Percentiles rank a stretch among this genome's conserved stretches.
phyloP scores from a whole-genome alignment of 2,797 vertebrate genomes.

The Molossus alvarezi region DNA sequence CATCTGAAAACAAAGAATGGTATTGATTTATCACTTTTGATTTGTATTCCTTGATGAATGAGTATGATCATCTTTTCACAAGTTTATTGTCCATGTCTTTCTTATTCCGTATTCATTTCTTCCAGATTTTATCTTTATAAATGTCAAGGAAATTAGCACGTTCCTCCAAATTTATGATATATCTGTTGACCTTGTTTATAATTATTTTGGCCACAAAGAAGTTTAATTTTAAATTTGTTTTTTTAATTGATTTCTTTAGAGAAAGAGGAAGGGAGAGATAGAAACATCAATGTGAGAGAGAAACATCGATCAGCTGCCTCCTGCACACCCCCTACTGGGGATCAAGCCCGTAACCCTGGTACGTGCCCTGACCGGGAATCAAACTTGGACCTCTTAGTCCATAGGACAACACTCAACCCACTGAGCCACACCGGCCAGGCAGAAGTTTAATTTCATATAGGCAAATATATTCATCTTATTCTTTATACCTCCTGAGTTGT shows the following conservation, averaged over 20 bases:
- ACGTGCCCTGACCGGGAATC: no score
- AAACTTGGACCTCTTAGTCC: no score
- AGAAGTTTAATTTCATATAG: background rate
- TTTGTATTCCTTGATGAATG: constrained; percentile 34
- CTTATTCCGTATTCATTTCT: constrained; percentile 24
- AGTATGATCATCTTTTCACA: constrained; percentile 31
- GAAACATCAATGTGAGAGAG: no score
- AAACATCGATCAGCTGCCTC: no score
- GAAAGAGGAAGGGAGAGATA: no score
- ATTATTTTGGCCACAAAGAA: constrained; percentile 26
- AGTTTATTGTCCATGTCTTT: background rate
- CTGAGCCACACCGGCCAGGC: no score
- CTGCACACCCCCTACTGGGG: no score
- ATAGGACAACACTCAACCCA: no score
- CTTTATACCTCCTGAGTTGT: no score
- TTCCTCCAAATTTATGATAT: background rate
- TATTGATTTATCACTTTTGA: background rate
- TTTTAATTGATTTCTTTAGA: no score
- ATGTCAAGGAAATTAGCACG: constrained; percentile 41
- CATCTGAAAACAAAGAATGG: background rate
- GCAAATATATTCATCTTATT: no score
- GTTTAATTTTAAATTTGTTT: background rate
- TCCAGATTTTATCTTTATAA: constrained; percentile 12
- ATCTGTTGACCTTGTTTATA: background rate
- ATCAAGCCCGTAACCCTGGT: no score